Base-by-base conservation (phyloP, 1,140 invertebrate genomes). In the Aphaenogaster floridana region DNA sequence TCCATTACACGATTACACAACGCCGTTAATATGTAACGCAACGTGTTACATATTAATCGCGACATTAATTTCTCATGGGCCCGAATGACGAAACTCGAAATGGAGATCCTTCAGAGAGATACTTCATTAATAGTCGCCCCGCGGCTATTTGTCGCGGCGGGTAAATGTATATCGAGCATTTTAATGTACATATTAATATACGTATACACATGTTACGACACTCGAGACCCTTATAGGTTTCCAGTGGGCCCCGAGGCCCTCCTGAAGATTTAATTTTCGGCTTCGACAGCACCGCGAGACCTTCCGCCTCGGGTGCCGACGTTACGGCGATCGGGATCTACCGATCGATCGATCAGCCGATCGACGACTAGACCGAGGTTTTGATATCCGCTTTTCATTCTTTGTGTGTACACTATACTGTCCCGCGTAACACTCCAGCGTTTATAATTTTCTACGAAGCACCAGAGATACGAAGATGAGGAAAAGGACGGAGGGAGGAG, bases 361-460 rank as follows among this genome's bases (percentile, higher is more conserved):
- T 78, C 59, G 45, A 83, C n/a, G 77, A 72, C 74, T 57, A 77
- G 74, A 86, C 34, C 61, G 79, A 87, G 34, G 89, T 94, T 94
- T 94, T 94, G 91, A 93, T 94, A 94, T 80, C 66, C 81, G 88
- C 85, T 93, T 94, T 91, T 93, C 80, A 91, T 91, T 80, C 83
- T 86, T 90, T 89, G 76, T 89, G 87, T 81, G 28, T 61, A 64
- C 42, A 48, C 39, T 52, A 13, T 21, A 21, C n/a, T 80, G 87
- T 91, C 92, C 91, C 92, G 69, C 92, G 92, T 93, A 17, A 48
- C 28, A 68, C 42, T 84, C 88, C 86, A 85, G 86, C 89, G 88
- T 94, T 94, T 94, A 92, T 92, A 94, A 93, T 94, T 94, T 95
- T 95, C 90, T 94, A 95, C 91, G 91, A 91, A 68, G 71, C 68